These are phyloP conservation scores for Tenthredo scrophulariae DNA, from an alignment of 2,888 invertebrate genomes.

Conservation along the genomic window DNA sequence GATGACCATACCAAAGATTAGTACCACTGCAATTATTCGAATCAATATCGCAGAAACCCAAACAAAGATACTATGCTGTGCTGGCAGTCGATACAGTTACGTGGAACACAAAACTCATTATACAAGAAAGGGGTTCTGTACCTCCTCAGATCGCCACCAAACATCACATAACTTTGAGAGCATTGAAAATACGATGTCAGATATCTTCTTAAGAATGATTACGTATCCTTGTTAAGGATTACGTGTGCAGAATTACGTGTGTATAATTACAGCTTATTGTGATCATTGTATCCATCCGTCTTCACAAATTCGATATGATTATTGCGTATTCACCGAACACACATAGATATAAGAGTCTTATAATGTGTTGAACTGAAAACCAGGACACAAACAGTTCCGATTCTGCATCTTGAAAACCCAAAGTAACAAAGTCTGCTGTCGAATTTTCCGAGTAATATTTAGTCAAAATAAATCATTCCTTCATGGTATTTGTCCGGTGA, in stretches of 20 bases:
- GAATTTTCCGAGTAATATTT: background rate
- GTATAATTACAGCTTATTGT: slow-evolving; percentile 1
- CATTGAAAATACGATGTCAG: background rate
- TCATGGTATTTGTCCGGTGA: background rate
- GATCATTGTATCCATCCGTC: background rate
- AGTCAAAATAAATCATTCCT: background rate
- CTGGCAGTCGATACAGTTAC: background rate
- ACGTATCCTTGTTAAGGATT: background rate
- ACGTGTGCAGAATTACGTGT: background rate
- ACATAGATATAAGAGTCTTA: background rate
- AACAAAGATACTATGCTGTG: background rate
- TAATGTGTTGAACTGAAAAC: background rate
- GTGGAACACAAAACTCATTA: background rate
- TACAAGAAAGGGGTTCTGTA: background rate
- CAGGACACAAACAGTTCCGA: background rate
- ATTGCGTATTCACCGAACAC: background rate
- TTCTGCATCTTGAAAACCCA: background rate
- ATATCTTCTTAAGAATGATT: background rate
- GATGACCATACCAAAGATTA: background rate
- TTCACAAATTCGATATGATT: background rate
- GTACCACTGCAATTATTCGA: background rate
- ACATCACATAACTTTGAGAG: background rate
- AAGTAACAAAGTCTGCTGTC: background rate
- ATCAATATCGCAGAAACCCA: background rate
- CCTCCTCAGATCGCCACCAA: background rate